Conservation (phyloP, 2,113 vertebrate species). For the Oncorhynchus gorbuscha region DNA sequence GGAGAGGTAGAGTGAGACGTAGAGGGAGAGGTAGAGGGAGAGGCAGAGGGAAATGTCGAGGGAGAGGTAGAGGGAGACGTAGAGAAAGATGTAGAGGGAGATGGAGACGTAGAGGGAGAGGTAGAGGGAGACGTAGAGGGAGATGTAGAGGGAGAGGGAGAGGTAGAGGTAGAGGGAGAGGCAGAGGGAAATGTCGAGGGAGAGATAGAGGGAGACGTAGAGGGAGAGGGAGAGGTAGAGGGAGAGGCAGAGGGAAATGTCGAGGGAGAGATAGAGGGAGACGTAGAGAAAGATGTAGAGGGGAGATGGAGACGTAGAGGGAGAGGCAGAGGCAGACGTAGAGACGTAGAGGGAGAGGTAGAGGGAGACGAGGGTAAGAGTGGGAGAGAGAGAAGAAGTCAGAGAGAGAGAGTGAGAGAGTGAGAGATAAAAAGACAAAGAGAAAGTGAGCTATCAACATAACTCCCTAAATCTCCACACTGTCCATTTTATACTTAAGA, state of each 20-base stretch:
- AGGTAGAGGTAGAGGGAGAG: neutral
- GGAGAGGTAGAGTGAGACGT: neutral
- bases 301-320: neutral
- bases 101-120: neutral
- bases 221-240: neutral
- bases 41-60: no score
- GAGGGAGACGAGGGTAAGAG: neutral
- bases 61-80: no score
- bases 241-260: neutral
- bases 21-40: no score
- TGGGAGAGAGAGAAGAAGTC: slow-evolving; percentile 11
- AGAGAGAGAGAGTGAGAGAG: slow-evolving; percentile 9
- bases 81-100: neutral
- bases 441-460: neutral
- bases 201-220: neutral
- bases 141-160: neutral
- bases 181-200: neutral
- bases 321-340: neutral
- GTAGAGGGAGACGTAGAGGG: neutral
- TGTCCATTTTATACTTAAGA: neutral
- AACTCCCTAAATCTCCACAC: slow-evolving; percentile 1
- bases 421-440: no score
- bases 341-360: neutral
- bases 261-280: neutral
- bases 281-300: neutral